Conservation (phyloP, 2,888 invertebrate species). For the Dioctria linearis region DNA sequence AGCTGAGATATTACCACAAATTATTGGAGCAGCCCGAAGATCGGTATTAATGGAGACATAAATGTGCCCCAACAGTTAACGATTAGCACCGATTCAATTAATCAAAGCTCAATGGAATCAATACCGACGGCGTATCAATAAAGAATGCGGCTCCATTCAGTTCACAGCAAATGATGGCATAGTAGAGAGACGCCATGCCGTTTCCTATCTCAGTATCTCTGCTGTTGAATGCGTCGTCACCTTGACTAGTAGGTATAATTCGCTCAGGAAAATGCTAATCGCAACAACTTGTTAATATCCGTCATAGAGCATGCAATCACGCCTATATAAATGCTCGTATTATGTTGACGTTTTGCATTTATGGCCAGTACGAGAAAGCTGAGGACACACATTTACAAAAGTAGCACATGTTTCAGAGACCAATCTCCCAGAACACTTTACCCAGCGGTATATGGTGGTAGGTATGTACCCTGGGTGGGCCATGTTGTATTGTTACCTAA, state of each 20-base stretch:
- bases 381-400: slow-evolving; percentile 2
- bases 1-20: slow-evolving; percentile 39
- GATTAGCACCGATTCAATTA: slow-evolving; percentile 43
- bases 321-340: slow-evolving; percentile 33
- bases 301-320: slow-evolving; percentile 36
- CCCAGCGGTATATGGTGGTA: not conserved
- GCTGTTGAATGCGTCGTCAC: not conserved
- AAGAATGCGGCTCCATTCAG: slow-evolving; percentile 31
- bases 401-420: slow-evolving; percentile 16
- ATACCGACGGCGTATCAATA: slow-evolving; percentile 5
- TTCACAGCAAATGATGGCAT: not conserved
- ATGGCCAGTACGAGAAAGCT: slow-evolving; percentile 32
- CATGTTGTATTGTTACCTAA: slow-evolving; percentile 46
- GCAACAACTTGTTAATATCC: slow-evolving; percentile 48
- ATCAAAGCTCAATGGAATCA: slow-evolving; percentile 41
- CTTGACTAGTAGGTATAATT: not conserved
- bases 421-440: not conserved
- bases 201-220: not conserved
- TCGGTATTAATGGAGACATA: slow-evolving; percentile 43
- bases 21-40: slow-evolving; percentile 27
- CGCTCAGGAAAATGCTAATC: slow-evolving; percentile 32
- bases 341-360: slow-evolving; percentile 46
- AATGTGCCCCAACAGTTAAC: slow-evolving; percentile 25
- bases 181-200: not conserved
- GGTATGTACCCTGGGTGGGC: not conserved